Percentiles rank a stretch among this genome's conserved stretches.
Evolutionary conservation across 2,888 invertebrate species (phyloP).

Genomic region (Lasius platythorax): DNA sequence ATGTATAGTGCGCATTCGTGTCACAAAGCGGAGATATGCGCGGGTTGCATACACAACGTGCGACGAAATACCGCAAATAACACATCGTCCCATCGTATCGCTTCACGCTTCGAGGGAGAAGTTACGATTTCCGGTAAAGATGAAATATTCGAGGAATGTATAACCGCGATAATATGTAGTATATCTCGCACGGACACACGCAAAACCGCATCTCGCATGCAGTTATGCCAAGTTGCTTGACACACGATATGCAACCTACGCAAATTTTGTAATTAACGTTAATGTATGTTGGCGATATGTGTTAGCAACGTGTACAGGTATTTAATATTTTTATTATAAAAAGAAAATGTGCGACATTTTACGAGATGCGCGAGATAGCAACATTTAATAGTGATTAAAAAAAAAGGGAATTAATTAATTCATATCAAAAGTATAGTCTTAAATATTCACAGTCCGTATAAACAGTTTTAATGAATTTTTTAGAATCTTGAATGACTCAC

Average conservation of each 20-base stretch:
- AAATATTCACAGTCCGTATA: background rate
- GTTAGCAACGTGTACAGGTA: no score
- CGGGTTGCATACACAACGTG: constrained; percentile 16
- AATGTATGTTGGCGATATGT: background rate
- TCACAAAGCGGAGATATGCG: constrained; percentile 21
- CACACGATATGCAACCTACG: background rate
- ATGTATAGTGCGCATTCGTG: constrained; percentile 28
- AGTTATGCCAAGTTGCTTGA: background rate
- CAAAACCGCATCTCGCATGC: constrained; percentile 1
- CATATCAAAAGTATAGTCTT: background rate
- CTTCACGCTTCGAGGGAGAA: background rate
- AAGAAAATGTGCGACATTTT: background rate
- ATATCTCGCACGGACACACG: background rate
- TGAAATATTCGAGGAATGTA: constrained; percentile 25
- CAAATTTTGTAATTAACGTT: constrained; percentile 5
- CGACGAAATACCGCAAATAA: constrained; percentile 15
- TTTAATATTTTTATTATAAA: background rate
- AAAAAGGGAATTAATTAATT: background rate
- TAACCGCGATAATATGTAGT: constrained; percentile 5
- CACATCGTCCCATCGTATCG: background rate
- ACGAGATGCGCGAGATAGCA: background rate
- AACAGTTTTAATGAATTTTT: background rate
- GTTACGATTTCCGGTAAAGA: constrained; percentile 3
- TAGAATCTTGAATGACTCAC: background rate
- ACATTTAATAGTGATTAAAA: background rate